Evolutionary conservation across 2,113 vertebrate genomes (phyloP), one percentile per base, ranked within the genome.

Genomic region (Neomonachus schauinslandi): DNA sequence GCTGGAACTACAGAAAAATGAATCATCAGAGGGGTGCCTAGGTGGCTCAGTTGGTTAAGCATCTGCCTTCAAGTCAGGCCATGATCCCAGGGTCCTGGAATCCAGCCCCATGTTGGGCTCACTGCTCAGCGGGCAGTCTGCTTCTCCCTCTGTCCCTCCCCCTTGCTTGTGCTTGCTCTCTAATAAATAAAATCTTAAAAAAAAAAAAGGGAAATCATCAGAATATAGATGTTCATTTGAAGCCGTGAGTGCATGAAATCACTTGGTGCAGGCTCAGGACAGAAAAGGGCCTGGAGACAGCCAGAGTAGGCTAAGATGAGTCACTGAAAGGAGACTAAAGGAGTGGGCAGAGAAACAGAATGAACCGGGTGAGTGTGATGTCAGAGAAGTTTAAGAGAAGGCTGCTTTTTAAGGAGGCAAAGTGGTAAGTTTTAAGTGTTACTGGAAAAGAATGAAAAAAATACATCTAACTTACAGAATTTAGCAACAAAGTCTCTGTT

Each of bases 341-440:
- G 13, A 65, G 22, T 74, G 77, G 8, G 18, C 55, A 84, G 61
- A 94, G 74, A 84, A 85, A 84, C 2, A 67, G 72, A 81, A 92
- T 67, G 49, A 83, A 92, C 2, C 5, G 19, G 28, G 49, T 72
- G 28, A 92, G 15, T 89, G n/a, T 85, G 51, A 55, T 33, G 7
- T 49, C 77, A 95, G 49, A 71, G 14, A 74, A 57, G 21, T 63
- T 83, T 74, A 77, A 81, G 39, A 95, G 57, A 90, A 95, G 53
- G 16, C n/a, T 95, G 28, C 51, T 69, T 96, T 89, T 69, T 33
- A 81, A 93, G 55, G 83, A 39, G 8, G 67, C 12, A 79, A 77
- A 79, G 13, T 18, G n/a, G 24, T 87, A 31, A 86, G 49, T 90
- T 93, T 95, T 86, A 93, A 95, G 81, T 77, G 31, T 90, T 77